These are phyloP conservation scores for Dryobota labecula DNA, from an alignment of 2,888 invertebrate genomes.

Conservation along the genomic window DNA sequence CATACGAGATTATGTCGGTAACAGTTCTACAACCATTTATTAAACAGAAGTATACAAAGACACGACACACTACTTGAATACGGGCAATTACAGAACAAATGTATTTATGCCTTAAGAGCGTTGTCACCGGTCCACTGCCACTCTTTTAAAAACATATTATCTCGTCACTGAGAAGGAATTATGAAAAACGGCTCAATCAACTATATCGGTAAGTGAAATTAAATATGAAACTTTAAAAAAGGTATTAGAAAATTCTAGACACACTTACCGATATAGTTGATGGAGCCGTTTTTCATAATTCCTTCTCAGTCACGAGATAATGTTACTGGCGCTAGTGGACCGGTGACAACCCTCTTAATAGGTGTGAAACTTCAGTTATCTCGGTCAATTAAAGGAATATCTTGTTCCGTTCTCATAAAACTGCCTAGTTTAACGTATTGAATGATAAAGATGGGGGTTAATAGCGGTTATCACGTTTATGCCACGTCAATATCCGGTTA, in stretches of 20 bases:
- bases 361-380: conserved; percentile 21
- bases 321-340: too few species aligned
- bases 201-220: too few species aligned
- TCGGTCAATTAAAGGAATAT: conserved; percentile 45
- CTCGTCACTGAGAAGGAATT: too few species aligned
- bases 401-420: conserved; percentile 33
- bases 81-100: conserved; percentile 21
- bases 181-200: too few species aligned
- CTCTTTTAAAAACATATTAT: too few species aligned
- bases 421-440: conserved; percentile 32
- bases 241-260: too few species aligned
- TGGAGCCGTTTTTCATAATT: too few species aligned
- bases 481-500: conserved; percentile 26
- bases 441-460: conserved; percentile 30
- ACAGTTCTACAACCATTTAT: conserved; percentile 44
- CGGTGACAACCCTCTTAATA: too few species aligned
- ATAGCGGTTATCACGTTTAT: conserved; percentile 29
- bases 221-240: too few species aligned
- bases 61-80: conserved; percentile 28
- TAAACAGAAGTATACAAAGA: conserved; percentile 41
- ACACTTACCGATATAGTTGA: too few species aligned
- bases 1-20: conserved; percentile 36
- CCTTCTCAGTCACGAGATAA: too few species aligned
- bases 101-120: conserved; percentile 10
- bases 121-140: too few species aligned